These are phyloP conservation scores for Podarcis cretensis DNA, from an alignment of 2,113 vertebrate genomes.

Conservation along the genomic window DNA sequence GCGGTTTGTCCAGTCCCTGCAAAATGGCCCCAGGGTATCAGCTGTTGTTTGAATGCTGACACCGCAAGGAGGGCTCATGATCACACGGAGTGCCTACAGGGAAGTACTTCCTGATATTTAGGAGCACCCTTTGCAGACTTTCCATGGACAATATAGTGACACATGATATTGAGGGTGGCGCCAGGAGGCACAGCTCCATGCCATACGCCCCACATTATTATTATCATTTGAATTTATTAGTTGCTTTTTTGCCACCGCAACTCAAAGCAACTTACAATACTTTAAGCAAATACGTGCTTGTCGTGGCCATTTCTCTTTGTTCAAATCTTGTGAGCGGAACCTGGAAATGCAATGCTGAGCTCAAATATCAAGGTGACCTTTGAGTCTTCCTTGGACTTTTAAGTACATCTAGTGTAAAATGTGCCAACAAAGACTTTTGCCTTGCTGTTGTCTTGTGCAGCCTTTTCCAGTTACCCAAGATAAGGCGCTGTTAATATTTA, in stretches of 20 bases:
- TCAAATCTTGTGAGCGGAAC: conserved; percentile 53
- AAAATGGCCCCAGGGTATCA: background rate
- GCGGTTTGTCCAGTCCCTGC: too few species aligned
- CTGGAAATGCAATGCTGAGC: conserved; percentile 63
- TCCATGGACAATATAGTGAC: background rate
- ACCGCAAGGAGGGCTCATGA: background rate
- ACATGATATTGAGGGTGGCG: background rate
- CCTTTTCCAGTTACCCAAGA: conserved; percentile 72
- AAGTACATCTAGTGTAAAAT: conserved; percentile 85
- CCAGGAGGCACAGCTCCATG: background rate
- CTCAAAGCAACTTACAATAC: too few species aligned
- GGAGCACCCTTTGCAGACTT: background rate
- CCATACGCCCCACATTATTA: background rate
- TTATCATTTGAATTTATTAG: too few species aligned
- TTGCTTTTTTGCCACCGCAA: too few species aligned
- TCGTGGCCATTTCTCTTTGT: conserved; percentile 75
- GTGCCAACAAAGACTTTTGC: conserved; percentile 75
- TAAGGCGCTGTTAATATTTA: conserved; percentile 81
- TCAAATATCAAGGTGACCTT: conserved; percentile 83
- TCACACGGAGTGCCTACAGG: background rate
- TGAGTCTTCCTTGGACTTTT: conserved; percentile 87
- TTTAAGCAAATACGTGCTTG: conserved; percentile 24
- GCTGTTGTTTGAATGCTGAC: background rate
- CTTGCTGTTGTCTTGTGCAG: conserved; percentile 59
- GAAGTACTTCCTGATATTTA: background rate